phyloP scores from a whole-genome alignment of 2,113 vertebrate species.

The Collichthys lucidus region DNA sequence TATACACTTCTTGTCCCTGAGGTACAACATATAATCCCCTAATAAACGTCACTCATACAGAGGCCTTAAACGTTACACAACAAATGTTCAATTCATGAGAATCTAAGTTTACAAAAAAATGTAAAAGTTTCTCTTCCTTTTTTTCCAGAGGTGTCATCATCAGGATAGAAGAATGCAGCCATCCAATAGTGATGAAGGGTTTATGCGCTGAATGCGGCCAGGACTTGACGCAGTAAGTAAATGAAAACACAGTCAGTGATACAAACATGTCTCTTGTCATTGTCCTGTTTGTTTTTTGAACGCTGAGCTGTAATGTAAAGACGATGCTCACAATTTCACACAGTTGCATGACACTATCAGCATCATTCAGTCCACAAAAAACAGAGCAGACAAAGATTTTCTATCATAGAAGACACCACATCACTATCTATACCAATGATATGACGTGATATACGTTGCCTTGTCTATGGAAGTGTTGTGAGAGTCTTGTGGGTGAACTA shows the following conservation, averaged over 20 bases:
- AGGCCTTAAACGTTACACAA: neutral
- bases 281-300: neutral
- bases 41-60: neutral
- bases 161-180: constrained; percentile 93
- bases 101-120: neutral
- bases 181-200: constrained; percentile 98
- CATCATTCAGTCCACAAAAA: neutral
- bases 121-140: neutral
- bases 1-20: too few relatives aligned
- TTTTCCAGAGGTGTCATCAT: constrained; percentile 87
- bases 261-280: neutral
- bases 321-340: too few relatives aligned
- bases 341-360: neutral
- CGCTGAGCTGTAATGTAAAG: neutral
- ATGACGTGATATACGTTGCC: too few relatives aligned
- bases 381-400: too few relatives aligned
- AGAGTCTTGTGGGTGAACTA: too few relatives aligned
- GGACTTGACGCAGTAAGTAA: constrained; percentile 95
- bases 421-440: too few relatives aligned
- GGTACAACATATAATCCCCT: neutral
- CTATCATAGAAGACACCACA: too few relatives aligned
- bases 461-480: too few relatives aligned
- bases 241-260: neutral
- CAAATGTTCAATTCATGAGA: neutral
- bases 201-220: constrained; percentile 97